Conservation (phyloP, 2,888 invertebrate species). For the Himalopsyche japonica region DNA sequence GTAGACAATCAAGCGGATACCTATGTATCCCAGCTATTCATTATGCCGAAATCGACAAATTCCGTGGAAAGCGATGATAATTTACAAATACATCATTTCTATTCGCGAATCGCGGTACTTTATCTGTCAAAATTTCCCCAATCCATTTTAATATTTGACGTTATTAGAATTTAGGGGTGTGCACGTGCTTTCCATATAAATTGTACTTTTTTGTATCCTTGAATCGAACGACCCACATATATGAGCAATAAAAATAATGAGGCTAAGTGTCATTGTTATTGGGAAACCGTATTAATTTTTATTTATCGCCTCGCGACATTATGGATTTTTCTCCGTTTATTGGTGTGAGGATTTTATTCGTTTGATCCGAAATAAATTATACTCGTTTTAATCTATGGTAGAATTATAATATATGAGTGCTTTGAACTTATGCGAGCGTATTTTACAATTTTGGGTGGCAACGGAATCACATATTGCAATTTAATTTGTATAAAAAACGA, state of each 20-base stretch:
- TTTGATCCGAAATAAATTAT: neutral
- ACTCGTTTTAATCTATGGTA: neutral
- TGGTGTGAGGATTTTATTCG: neutral
- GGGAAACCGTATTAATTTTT: neutral
- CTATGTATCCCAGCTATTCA: neutral
- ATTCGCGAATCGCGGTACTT: neutral
- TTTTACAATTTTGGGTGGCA: too few relatives aligned
- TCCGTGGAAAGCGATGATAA: neutral
- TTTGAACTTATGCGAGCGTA: too few relatives aligned
- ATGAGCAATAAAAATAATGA: neutral
- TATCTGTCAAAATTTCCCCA: neutral
- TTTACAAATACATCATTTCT: neutral
- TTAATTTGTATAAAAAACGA: too few relatives aligned
- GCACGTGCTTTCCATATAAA: neutral
- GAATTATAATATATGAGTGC: too few relatives aligned
- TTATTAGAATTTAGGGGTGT: neutral
- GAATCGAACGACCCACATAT: neutral
- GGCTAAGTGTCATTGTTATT: neutral
- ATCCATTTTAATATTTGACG: constrained; percentile 1
- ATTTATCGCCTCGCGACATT: neutral
- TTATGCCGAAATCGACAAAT: neutral
- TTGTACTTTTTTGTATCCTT: neutral
- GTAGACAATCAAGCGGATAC: too few relatives aligned
- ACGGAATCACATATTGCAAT: too few relatives aligned
- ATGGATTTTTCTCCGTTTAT: neutral